Conservation (phyloP, 92 coral and sea anemone genomes). For the Virgularia gustaviana region DNA sequence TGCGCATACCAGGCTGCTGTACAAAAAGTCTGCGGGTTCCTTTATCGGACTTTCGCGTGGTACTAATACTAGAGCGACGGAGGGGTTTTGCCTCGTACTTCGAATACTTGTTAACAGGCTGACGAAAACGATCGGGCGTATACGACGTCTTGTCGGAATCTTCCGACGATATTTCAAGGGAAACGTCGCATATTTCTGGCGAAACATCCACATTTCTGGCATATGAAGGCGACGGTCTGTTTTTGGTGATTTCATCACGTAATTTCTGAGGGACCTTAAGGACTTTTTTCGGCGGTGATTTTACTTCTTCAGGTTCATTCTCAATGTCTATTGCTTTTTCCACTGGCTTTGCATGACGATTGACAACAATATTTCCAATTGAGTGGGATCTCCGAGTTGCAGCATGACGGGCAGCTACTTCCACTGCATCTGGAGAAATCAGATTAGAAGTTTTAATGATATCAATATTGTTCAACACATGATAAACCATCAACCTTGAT, state of each 20-base stretch:
- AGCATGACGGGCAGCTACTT: no score
- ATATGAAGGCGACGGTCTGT: not conserved
- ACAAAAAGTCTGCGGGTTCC: slow-evolving; percentile 18
- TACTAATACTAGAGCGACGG: slow-evolving; percentile 81
- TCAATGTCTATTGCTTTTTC: slow-evolving; percentile 32
- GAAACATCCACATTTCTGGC: not conserved
- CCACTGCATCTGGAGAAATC: not conserved
- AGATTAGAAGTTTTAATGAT: no score
- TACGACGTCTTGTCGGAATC: not conserved
- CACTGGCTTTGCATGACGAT: not conserved
- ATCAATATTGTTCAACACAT: no score
- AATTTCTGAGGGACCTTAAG: slow-evolving; percentile 26
- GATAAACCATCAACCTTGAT: no score
- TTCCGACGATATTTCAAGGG: slow-evolving; percentile 21
- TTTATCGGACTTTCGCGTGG: slow-evolving; percentile 78
- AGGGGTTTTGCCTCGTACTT: slow-evolving; percentile 64
- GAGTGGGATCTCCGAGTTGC: slow-evolving; percentile 38
- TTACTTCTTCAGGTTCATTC: slow-evolving; percentile 14
- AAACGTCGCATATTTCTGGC: not conserved
- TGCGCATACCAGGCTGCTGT: not conserved
- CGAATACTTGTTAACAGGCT: slow-evolving; percentile 3
- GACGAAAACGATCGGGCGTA: slow-evolving; percentile 8
- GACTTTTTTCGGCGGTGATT: slow-evolving; percentile 23
- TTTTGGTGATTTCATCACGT: slow-evolving; percentile 1
- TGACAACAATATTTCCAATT: slow-evolving; percentile 3